A percentile compares a stretch with the other conserved stretches of the same genome.
Conservation (phyloP, 2,113 vertebrate genomes). For the Pomatostomus ruficeps region DNA sequence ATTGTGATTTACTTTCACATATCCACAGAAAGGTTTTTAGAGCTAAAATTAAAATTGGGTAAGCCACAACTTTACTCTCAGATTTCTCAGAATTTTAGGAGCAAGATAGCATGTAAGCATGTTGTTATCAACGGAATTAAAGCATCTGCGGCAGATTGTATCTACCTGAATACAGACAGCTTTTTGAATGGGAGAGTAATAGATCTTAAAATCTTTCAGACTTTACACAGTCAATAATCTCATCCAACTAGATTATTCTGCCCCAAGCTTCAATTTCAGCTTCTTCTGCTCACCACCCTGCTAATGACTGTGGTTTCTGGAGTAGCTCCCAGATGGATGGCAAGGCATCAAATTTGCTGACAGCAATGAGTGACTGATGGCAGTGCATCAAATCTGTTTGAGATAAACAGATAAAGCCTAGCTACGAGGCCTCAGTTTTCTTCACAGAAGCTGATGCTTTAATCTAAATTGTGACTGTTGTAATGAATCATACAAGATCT, state of each 20-base stretch:
- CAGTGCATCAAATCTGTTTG: not conserved
- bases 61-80: not conserved
- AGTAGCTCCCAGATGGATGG: not conserved
- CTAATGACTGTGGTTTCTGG: not conserved
- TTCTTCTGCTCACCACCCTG: not conserved
- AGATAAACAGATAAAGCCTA: not conserved
- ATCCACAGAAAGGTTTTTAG: not conserved
- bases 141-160: not conserved
- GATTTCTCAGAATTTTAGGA: not conserved
- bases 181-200: not conserved
- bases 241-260: not conserved
- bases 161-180: rapidly evolving
- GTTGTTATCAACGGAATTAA: not conserved
- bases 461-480: not conserved
- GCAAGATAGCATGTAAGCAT: not conserved
- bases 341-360: not conserved
- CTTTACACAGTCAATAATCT: not conserved
- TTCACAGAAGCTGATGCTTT: not conserved
- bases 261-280: not conserved
- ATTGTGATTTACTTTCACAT: not conserved
- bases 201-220: not conserved
- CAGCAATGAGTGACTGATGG: not conserved
- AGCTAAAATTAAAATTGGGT: not conserved
- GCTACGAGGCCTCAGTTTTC: not conserved
- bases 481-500: not conserved